Base-by-base conservation (phyloP, 35 echinoderm and acorn worm genomes). In the Holothuria glaberrima region DNA sequence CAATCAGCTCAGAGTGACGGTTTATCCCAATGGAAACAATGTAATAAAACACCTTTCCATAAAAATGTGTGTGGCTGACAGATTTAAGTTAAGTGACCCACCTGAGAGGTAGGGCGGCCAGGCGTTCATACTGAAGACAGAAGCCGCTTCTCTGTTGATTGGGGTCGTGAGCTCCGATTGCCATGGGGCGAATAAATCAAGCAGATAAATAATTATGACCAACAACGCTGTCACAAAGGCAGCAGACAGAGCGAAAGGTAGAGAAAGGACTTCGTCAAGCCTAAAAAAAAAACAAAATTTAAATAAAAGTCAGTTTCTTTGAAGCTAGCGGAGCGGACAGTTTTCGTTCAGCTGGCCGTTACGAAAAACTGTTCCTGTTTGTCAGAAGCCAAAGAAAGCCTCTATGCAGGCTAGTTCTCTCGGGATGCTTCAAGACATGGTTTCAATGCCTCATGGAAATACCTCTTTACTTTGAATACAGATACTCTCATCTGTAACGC, bases 81-180 rank as follows among this genome's bases (percentile, higher is more conserved):
- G 66, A 21, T 29, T 27, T 69, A 69, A 69, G 1, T 69, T 6
- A 12, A 46, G 50, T 54, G 0, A 31, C 80, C 68, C 34, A 94
- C 93, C 93, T 64, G 81, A 86, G 31, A 94, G 21, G 46, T 77
- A 60, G 57, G 93, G 89, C 22, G 93, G 93, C 93, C 93, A 94
- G 20, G 93, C 81, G 14, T 80, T 83, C 16, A 89, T 34, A 10
- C 38, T 45, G 16, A 89, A 77, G 1, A 89, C 28, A 0, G 87
- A 50, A 30, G 13, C 71, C 50, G 24, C 50, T 1, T 10, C 45
- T 22, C 12, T 67, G 46, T 88, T 90, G 38, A 48, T 48, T 31
- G 89, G 82, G 22, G 28, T 65, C 10, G 82, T 80, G 30, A 94
- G 89, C 41, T 94, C 93, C 3, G 89, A 54, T 61, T 75, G 73